These are phyloP conservation scores for Hemiscyllium ocellatum DNA, from an alignment of 2,113 vertebrate species.

Conservation along the genomic window DNA sequence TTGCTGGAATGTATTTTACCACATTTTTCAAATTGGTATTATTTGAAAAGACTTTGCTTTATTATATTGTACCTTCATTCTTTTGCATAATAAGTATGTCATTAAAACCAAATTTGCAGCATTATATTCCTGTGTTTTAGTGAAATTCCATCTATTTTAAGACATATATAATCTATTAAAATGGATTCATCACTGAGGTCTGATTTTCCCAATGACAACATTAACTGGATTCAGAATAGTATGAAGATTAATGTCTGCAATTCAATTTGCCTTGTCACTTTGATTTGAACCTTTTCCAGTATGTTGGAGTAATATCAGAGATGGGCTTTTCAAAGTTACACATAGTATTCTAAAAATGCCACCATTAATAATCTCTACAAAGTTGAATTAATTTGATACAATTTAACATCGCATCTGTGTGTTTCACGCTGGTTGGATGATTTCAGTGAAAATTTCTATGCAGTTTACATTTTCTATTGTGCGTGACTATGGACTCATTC, in stretches of 20 bases:
- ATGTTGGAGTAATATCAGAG: background rate
- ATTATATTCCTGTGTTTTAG: too few relatives aligned
- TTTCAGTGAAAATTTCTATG: background rate
- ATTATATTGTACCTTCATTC: too few relatives aligned
- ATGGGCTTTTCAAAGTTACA: background rate
- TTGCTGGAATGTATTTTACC: too few relatives aligned
- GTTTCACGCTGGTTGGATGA: background rate
- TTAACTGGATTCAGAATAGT: background rate
- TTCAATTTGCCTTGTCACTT: background rate
- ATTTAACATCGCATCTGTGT: background rate
- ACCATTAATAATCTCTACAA: background rate
- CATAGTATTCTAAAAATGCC: background rate
- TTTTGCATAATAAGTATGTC: too few relatives aligned
- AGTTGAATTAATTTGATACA: background rate
- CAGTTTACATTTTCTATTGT: background rate
- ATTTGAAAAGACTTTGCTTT: too few relatives aligned
- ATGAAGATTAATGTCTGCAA: background rate
- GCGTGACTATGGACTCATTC: background rate
- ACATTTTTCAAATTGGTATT: too few relatives aligned
- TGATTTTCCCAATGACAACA: too few relatives aligned
- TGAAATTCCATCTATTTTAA: too few relatives aligned
- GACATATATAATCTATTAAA: too few relatives aligned
- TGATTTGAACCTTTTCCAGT: background rate
- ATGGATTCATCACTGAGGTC: too few relatives aligned
- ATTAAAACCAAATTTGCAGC: too few relatives aligned